Conservation (phyloP, 1,140 invertebrate genomes). For the Musca domestica region DNA sequence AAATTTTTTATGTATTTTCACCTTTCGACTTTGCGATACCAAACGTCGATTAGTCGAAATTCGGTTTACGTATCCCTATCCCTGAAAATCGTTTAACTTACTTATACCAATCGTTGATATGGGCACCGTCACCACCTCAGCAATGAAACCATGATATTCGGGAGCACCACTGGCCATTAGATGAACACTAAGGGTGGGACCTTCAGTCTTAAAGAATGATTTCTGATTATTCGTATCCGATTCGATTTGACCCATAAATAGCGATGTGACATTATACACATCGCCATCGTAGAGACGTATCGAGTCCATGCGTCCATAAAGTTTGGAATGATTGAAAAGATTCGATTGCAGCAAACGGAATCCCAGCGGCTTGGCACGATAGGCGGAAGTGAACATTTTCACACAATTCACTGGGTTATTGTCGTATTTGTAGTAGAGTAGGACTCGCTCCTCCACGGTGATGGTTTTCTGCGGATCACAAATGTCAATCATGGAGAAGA, state of each 20-base stretch:
- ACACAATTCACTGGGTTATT: constrained; percentile 95
- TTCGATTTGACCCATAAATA: constrained; percentile 69
- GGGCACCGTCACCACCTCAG: constrained; percentile 93
- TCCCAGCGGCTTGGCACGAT: constrained; percentile 80
- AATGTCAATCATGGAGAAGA: constrained; percentile 95
- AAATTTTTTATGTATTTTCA: no score
- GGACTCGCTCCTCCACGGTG: constrained; percentile 81
- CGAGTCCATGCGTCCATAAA: constrained; percentile 77
- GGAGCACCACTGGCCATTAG: constrained; percentile 93
- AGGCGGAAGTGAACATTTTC: constrained; percentile 90
- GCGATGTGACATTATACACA: constrained; percentile 81
- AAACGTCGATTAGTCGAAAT: no score
- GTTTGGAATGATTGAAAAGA: constrained; percentile 84
- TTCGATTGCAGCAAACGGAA: constrained; percentile 91
- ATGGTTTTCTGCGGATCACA: constrained; percentile 94
- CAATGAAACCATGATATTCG: constrained; percentile 92
- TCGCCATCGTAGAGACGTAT: constrained; percentile 90
- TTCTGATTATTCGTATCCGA: constrained; percentile 70
- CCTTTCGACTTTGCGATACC: no score
- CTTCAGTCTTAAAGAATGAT: constrained; percentile 71
- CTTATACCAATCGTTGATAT: constrained; percentile 86
- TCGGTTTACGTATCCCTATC: no score
- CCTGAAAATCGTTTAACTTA: no score
- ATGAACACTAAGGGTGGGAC: constrained; percentile 83
- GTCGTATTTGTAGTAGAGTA: constrained; percentile 97